Base-by-base conservation (phyloP, 2,888 invertebrate genomes). In the Gibbula magus region DNA sequence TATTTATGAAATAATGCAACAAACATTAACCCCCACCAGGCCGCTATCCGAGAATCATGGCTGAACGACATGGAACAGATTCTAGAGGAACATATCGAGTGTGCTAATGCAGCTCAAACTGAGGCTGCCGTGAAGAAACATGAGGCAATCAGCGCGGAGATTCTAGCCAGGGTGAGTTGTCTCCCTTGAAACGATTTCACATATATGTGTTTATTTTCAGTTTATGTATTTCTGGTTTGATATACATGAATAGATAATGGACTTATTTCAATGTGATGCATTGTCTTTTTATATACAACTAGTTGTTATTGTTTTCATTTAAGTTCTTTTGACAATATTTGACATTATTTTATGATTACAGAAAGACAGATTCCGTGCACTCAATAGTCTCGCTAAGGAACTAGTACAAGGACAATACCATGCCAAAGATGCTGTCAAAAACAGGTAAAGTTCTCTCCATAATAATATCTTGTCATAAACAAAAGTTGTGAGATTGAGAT, bases 71-170 rank as follows among this genome's bases (percentile, higher is more conserved):
- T 99, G 98, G 97, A 97, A 86, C 97, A 97, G 92, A 98, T 99
- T 20, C 94, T 99, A 22, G 89, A 91, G 54, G 92, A 92, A 86
- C 91, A 93, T 77, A 91, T 93, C 81, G 97, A 97, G 1, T 89
- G 88, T 82, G 96, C 96, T 80, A 96, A 96, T 94, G 94, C 98
- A 86, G 95, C 96, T 0, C 98, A 99, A 92, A 98, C 99, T 0
- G 99, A 99, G 92, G 99, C 99, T 0, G 98, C 98, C 0, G 96
- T 99, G 56, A 99, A 99, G 94, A 99, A 99, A 91, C 99, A 99
- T 92, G 99, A 99, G 93, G 99, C 99, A 20, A 98, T 99, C 84
- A 97, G 97, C 82, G 98, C 99, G 0, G 99, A 99, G 92, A 99
- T 99, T 79, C 94, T 98, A 78, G 97, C 99, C 18, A 95, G 96